A percentile compares a stretch with the other conserved stretches of the same genome.
phyloP scores from a whole-genome alignment of 2,888 invertebrate species.

The Scaptomyza reducta region DNA sequence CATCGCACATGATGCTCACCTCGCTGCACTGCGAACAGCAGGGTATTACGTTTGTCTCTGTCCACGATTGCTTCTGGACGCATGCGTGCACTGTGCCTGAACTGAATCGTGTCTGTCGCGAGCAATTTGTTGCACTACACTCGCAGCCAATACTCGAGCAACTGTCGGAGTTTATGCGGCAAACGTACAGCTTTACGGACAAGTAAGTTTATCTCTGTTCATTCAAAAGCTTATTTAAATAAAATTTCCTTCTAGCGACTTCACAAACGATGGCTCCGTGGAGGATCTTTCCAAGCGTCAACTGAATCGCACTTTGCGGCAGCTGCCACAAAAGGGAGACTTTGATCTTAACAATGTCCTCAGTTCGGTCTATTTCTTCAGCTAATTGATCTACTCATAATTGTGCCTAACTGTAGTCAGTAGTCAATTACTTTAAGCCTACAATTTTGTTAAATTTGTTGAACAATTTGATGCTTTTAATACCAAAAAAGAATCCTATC shows the following conservation, averaged over 20 bases:
- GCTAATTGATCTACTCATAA: conserved; percentile 84
- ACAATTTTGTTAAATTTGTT: conserved; percentile 58
- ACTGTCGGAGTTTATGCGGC: conserved; percentile 89
- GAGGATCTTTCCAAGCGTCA: conserved; percentile 87
- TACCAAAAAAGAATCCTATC: conserved; percentile 49
- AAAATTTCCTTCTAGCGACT: conserved; percentile 83
- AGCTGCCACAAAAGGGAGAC: conserved; percentile 90
- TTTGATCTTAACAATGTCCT: conserved; percentile 91
- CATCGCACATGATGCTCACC: conserved; percentile 99
- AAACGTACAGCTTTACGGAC: conserved; percentile 88
- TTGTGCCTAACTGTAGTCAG: conserved; percentile 58
- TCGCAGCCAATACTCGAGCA: conserved; percentile 95
- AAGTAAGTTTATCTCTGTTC: conserved; percentile 84
- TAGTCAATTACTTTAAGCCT: conserved; percentile 47
- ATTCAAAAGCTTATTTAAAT: background rate
- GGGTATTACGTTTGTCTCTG: conserved; percentile 96
- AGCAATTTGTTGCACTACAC: conserved; percentile 98
- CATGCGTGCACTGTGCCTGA: conserved; percentile 93
- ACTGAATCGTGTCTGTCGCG: conserved; percentile 97
- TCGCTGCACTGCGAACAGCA: conserved; percentile 92
- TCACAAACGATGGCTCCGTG: conserved; percentile 85
- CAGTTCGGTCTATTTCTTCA: conserved; percentile 94
- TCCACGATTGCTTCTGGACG: conserved; percentile 99
- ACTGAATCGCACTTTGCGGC: conserved; percentile 86
- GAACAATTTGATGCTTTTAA: conserved; percentile 53